These are phyloP conservation scores for Platycnemis pennipes DNA, from an alignment of 2,888 invertebrate genomes.

Conservation along the genomic window DNA sequence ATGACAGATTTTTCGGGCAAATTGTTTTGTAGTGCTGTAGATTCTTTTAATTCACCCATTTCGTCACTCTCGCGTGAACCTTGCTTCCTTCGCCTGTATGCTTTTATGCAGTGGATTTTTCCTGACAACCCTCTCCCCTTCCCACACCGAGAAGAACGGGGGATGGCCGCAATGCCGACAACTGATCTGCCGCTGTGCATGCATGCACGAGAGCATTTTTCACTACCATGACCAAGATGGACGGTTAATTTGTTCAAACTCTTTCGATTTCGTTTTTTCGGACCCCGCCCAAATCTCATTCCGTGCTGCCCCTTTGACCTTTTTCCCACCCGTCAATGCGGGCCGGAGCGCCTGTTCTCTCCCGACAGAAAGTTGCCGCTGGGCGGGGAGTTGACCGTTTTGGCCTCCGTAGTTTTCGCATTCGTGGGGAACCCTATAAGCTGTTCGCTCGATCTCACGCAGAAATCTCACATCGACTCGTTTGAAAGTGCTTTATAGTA, in stretches of 20 bases:
- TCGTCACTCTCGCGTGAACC: too few species aligned
- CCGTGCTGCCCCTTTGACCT: neutral
- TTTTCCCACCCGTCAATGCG: neutral
- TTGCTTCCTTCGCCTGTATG: too few species aligned
- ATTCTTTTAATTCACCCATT: too few species aligned
- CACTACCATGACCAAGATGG: neutral
- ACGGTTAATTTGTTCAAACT: slow-evolving; percentile 18
- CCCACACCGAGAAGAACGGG: neutral
- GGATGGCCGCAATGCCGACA: neutral
- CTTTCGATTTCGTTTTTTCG: neutral
- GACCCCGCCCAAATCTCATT: slow-evolving; percentile 18
- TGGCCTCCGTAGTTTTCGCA: neutral
- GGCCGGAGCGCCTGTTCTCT: neutral
- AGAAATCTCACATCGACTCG: too few species aligned
- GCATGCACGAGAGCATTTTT: neutral
- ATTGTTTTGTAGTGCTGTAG: too few species aligned
- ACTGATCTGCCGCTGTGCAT: neutral
- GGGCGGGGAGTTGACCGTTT: neutral
- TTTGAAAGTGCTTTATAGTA: too few species aligned
- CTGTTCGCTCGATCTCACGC: too few species aligned
- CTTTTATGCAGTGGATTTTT: neutral
- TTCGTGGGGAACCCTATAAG: too few species aligned
- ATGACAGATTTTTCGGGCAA: too few species aligned
- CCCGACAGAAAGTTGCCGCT: neutral
- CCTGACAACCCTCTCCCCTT: neutral